phyloP scores from a whole-genome alignment of 2,113 vertebrate species.

The Hydropotes inermis region DNA sequence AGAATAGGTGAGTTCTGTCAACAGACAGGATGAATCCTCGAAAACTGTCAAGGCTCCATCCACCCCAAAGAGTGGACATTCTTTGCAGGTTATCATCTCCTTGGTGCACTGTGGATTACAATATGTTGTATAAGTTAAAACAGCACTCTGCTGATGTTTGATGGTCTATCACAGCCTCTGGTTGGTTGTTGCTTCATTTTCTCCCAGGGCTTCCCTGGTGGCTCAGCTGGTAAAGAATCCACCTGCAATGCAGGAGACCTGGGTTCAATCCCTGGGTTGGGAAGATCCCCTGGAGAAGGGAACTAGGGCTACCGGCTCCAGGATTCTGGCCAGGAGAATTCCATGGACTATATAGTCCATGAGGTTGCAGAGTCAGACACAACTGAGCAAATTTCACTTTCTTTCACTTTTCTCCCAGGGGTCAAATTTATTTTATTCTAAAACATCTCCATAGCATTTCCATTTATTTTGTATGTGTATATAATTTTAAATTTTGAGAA shows the following conservation, averaged over 20 bases:
- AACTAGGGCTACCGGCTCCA: not conserved
- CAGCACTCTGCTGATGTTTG: not conserved
- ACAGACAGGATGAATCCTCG: not conserved
- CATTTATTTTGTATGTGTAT: slow-evolving; percentile 19
- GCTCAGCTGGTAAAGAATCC: not conserved
- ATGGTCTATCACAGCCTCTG: not conserved
- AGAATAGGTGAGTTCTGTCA: not conserved
- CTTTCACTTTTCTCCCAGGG: not conserved
- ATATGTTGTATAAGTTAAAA: not conserved
- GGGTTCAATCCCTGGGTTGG: not conserved
- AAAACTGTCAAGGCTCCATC: not conserved
- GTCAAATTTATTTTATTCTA: slow-evolving; percentile 51
- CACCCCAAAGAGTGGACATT: not conserved
- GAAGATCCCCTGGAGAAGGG: not conserved
- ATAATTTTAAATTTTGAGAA: slow-evolving; percentile 53
- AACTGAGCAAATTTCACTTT: not conserved
- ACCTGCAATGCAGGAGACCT: not conserved
- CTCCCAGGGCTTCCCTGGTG: not conserved
- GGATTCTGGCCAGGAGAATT: not conserved
- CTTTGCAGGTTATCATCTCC: not conserved
- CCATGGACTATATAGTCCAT: not conserved
- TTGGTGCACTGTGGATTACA: not conserved
- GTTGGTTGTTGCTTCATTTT: not conserved
- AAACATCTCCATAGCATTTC: slow-evolving; percentile 24
- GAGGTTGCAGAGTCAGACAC: not conserved